Percentiles rank a stretch among this genome's conserved stretches.
phyloP scores from a whole-genome alignment of 2,797 vertebrate species.

The Neopelma chrysocephalum region DNA sequence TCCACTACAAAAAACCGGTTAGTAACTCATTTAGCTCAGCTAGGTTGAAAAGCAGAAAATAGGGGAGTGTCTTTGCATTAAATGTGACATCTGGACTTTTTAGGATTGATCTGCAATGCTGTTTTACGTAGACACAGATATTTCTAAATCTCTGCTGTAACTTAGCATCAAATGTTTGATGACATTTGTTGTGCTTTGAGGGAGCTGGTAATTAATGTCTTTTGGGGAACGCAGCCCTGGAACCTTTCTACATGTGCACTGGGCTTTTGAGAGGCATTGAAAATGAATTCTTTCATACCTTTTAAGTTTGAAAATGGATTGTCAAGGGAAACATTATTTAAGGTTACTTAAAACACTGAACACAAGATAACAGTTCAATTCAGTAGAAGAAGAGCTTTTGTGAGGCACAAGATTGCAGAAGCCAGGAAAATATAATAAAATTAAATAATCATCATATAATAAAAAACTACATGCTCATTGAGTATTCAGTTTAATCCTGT shows the following conservation, averaged over 20 bases:
- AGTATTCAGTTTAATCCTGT: slow-evolving; percentile 61
- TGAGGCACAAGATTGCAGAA: not conserved
- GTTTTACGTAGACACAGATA: not conserved
- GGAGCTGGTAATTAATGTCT: not conserved
- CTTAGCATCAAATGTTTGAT: not conserved
- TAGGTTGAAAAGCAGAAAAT: not conserved
- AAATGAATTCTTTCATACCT: slow-evolving; percentile 20
- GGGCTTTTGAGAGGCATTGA: not conserved
- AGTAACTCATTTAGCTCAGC: not conserved
- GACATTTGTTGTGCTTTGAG: not conserved
- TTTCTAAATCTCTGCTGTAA: not conserved
- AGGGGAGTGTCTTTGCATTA: not conserved
- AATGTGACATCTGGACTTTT: not conserved
- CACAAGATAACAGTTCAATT: slow-evolving; percentile 41
- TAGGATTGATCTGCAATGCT: not conserved
- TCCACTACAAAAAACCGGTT: not conserved
- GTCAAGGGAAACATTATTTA: slow-evolving; percentile 33
- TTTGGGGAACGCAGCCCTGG: not conserved
- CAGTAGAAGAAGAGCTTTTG: not conserved
- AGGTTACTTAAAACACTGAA: slow-evolving; percentile 44
- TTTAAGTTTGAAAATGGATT: slow-evolving; percentile 42
- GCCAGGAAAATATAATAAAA: slow-evolving; percentile 36
- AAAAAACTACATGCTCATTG: slow-evolving; percentile 46
- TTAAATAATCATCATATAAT: slow-evolving; percentile 41
- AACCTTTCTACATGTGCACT: not conserved